Evolutionary conservation across 2,888 invertebrate genomes (phyloP), one percentile per base, ranked within the genome.

Genomic region (Alentia gelatinosa): DNA sequence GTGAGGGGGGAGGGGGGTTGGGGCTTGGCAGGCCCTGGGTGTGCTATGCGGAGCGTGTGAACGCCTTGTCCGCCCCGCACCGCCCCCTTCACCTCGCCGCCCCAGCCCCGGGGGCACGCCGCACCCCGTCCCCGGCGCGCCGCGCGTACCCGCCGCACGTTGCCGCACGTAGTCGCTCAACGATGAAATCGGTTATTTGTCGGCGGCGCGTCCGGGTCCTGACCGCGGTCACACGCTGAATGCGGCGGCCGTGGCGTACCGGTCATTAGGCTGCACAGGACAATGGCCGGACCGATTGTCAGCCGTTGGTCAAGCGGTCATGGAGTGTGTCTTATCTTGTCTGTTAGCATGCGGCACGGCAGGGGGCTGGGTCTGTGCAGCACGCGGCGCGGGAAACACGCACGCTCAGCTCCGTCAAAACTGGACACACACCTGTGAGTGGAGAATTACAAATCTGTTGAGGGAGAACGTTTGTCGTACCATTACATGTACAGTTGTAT

Each of bases 281-380:
- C n/a, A n/a, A 12, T 26, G 30, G 68, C 30, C 30, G 26, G 68
- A 30, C 4, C 30, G 33, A 5, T 63, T 26, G 68, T 4, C 68
- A 68, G 68, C 68, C 68, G 68, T 68, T 68, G 68, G 68, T 19
- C 26, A 26, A 68, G 68, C 68, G 68, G 68, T 68, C 68, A 68
- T 26, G 23, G 30, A 30, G 30, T 12, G 30, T 68, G 68, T 68
- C 68, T 68, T 68, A 68, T 68, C 68, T 68, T 68, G 68, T 68
- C 68, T 68, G 26, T 26, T 30, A 12, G 12, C 68, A 68, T 15
- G 12, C 26, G n/a, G 26, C 68, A 30, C 68, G 68, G 26, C 68
- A 30, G 63, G 63, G 63, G 26, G 47, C 12, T 63, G 63, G 63
- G 63, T 9, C 15, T 47, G 47, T 7, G 7, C 9, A 12, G 47